phyloP scores from a whole-genome alignment of 2,888 invertebrate genomes.

The Pseudococcus viburni region DNA sequence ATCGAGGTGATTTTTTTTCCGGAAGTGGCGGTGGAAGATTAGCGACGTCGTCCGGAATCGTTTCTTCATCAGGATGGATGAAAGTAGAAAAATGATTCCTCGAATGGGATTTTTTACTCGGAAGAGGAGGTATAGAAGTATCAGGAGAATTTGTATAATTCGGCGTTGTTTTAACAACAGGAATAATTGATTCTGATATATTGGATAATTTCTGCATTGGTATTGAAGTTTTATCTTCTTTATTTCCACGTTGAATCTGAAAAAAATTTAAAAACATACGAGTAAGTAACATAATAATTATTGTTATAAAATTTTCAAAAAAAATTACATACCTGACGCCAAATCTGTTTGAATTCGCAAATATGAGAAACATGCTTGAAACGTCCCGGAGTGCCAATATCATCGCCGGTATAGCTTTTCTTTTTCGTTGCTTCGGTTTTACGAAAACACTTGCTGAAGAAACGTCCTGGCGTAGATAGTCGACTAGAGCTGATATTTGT shows the following conservation, averaged over 20 bases:
- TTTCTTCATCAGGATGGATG: constrained; percentile 77
- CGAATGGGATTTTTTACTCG: constrained; percentile 70
- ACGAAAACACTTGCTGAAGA: constrained; percentile 34
- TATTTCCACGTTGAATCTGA: not conserved
- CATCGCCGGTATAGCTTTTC: constrained; percentile 77
- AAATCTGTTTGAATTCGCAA: constrained; percentile 89
- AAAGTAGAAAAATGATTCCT: constrained; percentile 69
- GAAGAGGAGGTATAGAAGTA: not conserved
- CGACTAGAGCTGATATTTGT: no score
- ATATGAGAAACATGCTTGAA: constrained; percentile 93
- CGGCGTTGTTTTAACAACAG: not conserved
- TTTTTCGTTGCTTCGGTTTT: constrained; percentile 74
- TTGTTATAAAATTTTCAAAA: not conserved
- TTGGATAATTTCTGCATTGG: not conserved
- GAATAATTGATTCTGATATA: not conserved
- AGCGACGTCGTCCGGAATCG: constrained; percentile 71
- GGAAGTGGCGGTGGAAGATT: constrained; percentile 68
- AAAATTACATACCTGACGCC: constrained; percentile 80
- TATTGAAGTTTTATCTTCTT: not conserved
- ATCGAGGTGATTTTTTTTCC: constrained; percentile 73
- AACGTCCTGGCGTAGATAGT: not conserved
- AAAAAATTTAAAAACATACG: not conserved
- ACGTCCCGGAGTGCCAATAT: constrained; percentile 90
- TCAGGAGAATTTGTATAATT: not conserved
- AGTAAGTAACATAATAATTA: no score